Evolutionary conservation across 2,797 vertebrate genomes (phyloP).

Genomic region (Gallinago solitaria): DNA sequence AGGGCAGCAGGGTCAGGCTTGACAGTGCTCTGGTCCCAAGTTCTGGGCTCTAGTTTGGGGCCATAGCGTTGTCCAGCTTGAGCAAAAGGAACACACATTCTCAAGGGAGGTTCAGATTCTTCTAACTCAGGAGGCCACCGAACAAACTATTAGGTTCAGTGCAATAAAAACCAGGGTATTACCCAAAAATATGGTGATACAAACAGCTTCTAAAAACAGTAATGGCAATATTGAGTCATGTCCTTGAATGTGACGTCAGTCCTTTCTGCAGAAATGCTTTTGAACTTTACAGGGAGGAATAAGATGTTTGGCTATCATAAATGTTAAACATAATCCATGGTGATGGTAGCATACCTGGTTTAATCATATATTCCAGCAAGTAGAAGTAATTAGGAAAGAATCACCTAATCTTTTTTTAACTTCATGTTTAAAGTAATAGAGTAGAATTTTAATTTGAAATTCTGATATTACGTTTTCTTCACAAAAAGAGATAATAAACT

Average conservation of each 20-base stretch:
- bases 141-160: background rate
- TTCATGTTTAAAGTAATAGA: background rate
- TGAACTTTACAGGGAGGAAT: background rate
- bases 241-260: background rate
- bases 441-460: background rate
- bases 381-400: background rate
- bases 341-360: background rate
- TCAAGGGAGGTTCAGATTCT: background rate
- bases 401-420: background rate
- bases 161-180: background rate
- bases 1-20: background rate
- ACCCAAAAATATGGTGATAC: background rate
- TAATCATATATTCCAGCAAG: background rate
- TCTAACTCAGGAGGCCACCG: background rate
- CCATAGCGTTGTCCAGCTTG: fast-evolving
- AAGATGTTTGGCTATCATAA: background rate
- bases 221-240: background rate
- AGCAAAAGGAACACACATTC: background rate
- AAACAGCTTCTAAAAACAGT: background rate
- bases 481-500: background rate
- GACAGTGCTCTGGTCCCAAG: fast-evolving
- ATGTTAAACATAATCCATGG: background rate
- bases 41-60: background rate
- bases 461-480: background rate
- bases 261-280: background rate